Percentiles rank a stretch among this genome's conserved stretches.
Evolutionary conservation across 2,113 vertebrate genomes (phyloP).

Genomic region (Mugil cephalus): DNA sequence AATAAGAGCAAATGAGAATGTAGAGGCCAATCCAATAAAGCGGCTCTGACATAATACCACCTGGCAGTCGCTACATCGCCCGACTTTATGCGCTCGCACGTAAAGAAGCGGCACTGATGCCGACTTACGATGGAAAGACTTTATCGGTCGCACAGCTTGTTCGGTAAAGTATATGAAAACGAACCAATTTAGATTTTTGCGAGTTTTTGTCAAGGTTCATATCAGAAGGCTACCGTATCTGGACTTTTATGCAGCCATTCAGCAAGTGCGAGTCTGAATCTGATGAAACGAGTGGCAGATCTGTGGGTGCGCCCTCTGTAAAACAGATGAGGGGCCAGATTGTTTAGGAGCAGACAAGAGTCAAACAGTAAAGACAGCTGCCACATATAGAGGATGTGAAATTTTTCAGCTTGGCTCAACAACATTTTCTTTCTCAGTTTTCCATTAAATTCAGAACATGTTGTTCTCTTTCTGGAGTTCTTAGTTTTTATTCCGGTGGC

Average conservation of each 20-base stretch:
- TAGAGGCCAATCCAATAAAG: conserved; percentile 2
- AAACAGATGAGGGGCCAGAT: no score
- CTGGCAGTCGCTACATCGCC: not conserved
- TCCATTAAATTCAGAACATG: no score
- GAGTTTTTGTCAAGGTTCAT: not conserved
- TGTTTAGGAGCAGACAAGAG: no score
- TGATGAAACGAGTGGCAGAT: not conserved
- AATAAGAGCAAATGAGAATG: conserved; percentile 21
- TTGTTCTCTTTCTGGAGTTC: no score
- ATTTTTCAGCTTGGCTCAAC: no score
- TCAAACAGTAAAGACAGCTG: no score
- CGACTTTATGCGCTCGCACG: not conserved
- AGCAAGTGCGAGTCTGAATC: not conserved
- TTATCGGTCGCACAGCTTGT: not conserved
- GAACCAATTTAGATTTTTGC: not conserved
- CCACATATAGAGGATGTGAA: no score
- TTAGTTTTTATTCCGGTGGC: no score
- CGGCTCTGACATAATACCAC: conserved; percentile 8
- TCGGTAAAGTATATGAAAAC: not conserved
- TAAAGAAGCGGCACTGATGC: not conserved
- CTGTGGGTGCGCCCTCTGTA: no score
- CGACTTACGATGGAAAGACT: not conserved
- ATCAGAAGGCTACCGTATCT: not conserved
- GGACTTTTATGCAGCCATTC: not conserved
- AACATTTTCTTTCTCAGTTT: no score